Evolutionary conservation across 2,113 vertebrate species (phyloP), one percentile per base, ranked within the genome.

Genomic region (Orthonyx spaldingii): DNA sequence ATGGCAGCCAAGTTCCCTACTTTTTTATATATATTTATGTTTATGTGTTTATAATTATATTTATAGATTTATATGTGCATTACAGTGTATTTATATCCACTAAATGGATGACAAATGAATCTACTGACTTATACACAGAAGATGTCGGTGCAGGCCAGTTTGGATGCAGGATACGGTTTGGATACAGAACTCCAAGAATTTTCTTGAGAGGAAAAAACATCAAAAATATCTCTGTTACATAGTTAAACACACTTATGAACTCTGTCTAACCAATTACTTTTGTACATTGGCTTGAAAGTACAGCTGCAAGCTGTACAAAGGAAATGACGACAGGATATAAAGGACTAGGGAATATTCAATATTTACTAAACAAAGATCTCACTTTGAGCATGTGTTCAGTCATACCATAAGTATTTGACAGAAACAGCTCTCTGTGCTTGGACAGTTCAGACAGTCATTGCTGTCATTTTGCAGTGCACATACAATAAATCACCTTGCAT

Each of bases 361-460:
- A 96, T 97, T 96, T 96, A 96, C 93, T 94, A 97, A 97, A 96
- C 93, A 97, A 93, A 94, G 83, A 80, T 82, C 90, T 92, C 60
- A 66, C 83, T 81, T 71, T 49, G 49, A 96, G 46, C 74, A 56
- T 96, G 90, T 89, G 74, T 93, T 90, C 72, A 92, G 72, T 96
- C 96, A 95, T 72, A 75, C 76, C 69, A 3, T 60, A 93, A 94
- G 88, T 88, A 94, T 96, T 89, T 92, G 86, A 96, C 77, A 92
- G 80, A 75, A 96, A 90, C 26, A 71, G 49, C 76, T 84, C 76
- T 32, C 71, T 39, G 52, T 52, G 35, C 72, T 44, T 24, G 65
- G 88, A 69, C 74, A 84, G 53, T 81, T 76, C 4, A 9, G 68
- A 63, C 21, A 87, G 71, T n/a, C 57, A 50, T 35, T 84, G 72